A percentile compares a stretch with the other conserved stretches of the same genome.
These are phyloP conservation scores for Chloroclystis v-ata DNA, from an alignment of 2,888 invertebrate species.

Conservation along the genomic window DNA sequence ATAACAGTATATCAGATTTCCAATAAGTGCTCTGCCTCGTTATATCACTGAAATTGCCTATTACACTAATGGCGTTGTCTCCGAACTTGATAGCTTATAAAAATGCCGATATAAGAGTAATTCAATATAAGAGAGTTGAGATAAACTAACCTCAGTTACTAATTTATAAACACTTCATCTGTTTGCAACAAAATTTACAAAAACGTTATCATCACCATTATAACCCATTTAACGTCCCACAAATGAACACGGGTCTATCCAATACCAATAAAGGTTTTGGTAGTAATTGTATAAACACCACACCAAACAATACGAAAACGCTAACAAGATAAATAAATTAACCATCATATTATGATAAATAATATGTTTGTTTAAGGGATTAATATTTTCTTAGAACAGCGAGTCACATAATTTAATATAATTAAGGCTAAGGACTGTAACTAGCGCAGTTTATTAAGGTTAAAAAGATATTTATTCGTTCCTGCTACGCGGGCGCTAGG, in stretches of 20 bases:
- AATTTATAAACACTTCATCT: not conserved
- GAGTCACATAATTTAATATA: not conserved
- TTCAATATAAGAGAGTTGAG: not conserved
- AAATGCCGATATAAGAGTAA: slow-evolving; percentile 17
- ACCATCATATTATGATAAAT: too few relatives aligned
- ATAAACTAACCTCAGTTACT: not conserved
- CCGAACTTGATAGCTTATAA: slow-evolving; percentile 26
- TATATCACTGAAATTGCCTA: slow-evolving; percentile 51
- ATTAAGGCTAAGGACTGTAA: slow-evolving; percentile 1
- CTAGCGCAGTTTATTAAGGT: slow-evolving; percentile 12
- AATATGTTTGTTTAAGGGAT: too few relatives aligned
- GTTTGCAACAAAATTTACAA: too few relatives aligned
- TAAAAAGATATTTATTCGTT: slow-evolving; percentile 14
- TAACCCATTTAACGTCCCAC: too few relatives aligned
- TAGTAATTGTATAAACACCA: too few relatives aligned
- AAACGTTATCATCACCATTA: too few relatives aligned
- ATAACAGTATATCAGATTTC: slow-evolving; percentile 43
- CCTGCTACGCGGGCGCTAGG: slow-evolving; percentile 20
- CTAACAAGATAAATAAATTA: too few relatives aligned
- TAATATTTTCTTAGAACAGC: not conserved
- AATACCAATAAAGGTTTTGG: too few relatives aligned
- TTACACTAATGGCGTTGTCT: slow-evolving; percentile 39
- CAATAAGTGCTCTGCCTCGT: slow-evolving; percentile 40
- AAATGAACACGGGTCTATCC: too few relatives aligned
- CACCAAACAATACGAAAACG: too few relatives aligned